These are phyloP conservation scores for Contarinia nasturtii DNA, from an alignment of 1,140 invertebrate species.

Conservation along the genomic window DNA sequence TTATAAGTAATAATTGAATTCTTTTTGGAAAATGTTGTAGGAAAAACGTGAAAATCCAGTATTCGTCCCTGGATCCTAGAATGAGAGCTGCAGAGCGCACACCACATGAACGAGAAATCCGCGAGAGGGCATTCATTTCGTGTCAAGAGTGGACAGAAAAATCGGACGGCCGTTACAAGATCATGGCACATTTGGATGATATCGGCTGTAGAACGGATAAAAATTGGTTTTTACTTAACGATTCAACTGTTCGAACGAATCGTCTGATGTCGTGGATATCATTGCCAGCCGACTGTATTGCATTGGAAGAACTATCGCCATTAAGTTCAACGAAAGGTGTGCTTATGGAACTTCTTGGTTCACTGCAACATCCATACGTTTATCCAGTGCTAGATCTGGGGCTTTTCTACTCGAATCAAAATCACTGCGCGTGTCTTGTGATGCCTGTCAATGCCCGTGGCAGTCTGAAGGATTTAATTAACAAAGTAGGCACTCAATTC, in stretches of 20 bases:
- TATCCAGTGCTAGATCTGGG: slow-evolving; percentile 27
- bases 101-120: background rate
- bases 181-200: background rate
- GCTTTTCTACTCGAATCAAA: background rate
- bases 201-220: background rate
- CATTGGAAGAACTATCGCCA: background rate
- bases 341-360: slow-evolving; percentile 54
- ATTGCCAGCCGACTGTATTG: background rate
- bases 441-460: background rate
- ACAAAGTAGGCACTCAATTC: background rate
- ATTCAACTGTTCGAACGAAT: background rate
- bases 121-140: background rate
- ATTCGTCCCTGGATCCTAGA: background rate
- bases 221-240: background rate
- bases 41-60: background rate
- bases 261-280: background rate
- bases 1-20: background rate
- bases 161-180: background rate
- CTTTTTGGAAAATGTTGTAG: background rate
- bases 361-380: slow-evolving; percentile 71
- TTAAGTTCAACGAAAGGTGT: slow-evolving; percentile 20
- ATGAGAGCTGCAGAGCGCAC: background rate
- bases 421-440: background rate
- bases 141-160: background rate
- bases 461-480: background rate